These are phyloP conservation scores for Megalops atlanticus DNA, from an alignment of 2,113 vertebrate species.

Conservation along the genomic window DNA sequence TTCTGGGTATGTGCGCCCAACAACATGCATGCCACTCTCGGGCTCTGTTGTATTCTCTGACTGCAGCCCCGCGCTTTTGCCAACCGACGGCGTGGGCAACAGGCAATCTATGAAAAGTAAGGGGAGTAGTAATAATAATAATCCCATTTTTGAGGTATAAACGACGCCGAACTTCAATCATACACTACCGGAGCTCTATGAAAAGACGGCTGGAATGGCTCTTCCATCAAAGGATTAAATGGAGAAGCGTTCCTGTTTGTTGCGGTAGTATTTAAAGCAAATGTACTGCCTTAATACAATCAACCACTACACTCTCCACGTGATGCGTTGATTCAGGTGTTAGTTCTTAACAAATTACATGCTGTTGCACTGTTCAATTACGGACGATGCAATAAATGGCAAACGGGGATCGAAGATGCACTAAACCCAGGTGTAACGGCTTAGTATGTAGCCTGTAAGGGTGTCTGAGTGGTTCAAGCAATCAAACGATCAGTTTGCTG, in stretches of 20 bases:
- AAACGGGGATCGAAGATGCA: too few species aligned
- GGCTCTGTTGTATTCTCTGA: background rate
- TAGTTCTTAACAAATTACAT: too few species aligned
- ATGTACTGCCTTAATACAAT: background rate
- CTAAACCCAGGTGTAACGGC: too few species aligned
- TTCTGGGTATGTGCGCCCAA: background rate
- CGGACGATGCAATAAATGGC: too few species aligned
- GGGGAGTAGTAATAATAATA: background rate
- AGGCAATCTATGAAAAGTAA: background rate
- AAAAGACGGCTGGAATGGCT: background rate
- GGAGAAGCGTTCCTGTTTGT: background rate
- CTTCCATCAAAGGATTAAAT: background rate
- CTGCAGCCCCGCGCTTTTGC: background rate
- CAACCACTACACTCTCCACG: background rate
- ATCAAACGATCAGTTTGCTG: too few species aligned
- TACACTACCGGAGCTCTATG: too few species aligned
- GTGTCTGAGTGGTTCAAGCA: too few species aligned
- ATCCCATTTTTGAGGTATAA: background rate
- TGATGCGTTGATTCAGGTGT: background rate
- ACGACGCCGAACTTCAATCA: background rate
- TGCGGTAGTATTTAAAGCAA: background rate
- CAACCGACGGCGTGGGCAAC: background rate
- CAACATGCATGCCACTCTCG: background rate
- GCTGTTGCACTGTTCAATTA: too few species aligned
- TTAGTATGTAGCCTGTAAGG: too few species aligned